A percentile compares a stretch with the other conserved stretches of the same genome.
These are phyloP conservation scores for Conus canariensis DNA, from an alignment of 2,888 invertebrate genomes.

Conservation along the genomic window DNA sequence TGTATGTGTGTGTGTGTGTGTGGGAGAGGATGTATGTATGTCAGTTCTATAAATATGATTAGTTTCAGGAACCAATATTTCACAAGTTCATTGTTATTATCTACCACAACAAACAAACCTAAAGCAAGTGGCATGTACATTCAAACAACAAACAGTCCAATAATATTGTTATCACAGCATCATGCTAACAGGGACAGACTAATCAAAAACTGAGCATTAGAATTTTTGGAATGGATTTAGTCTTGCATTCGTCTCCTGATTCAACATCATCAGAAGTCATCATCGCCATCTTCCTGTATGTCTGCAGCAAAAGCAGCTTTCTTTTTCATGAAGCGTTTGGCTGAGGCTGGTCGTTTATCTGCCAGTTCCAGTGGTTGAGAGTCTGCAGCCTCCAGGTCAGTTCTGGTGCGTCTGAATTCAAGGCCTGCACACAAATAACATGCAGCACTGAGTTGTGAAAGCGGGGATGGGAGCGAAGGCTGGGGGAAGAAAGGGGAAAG, in stretches of 20 bases:
- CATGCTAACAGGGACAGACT: neutral
- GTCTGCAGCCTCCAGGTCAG: neutral
- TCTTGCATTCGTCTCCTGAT: neutral
- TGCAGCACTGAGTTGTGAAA: too few species aligned
- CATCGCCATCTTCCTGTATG: constrained; percentile 21
- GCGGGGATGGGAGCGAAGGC: too few species aligned
- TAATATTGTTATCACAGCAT: neutral
- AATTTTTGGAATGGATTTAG: neutral
- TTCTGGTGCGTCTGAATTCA: constrained; percentile 4
- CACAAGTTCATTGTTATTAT: too few species aligned
- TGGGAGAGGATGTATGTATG: too few species aligned
- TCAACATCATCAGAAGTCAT: neutral
- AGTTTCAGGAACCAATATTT: too few species aligned
- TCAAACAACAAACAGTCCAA: too few species aligned
- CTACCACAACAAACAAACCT: too few species aligned
- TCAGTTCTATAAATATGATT: too few species aligned
- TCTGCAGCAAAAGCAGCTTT: constrained; percentile 19
- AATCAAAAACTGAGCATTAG: neutral
- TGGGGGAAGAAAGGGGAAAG: neutral
- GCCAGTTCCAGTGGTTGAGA: neutral
- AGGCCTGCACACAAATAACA: constrained; percentile 7
- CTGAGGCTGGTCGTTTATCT: neutral
- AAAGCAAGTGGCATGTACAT: too few species aligned
- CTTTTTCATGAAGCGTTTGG: constrained; percentile 37
- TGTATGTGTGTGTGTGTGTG: too few species aligned